These are phyloP conservation scores for Pseudochirops corinnae DNA, from an alignment of 2,797 vertebrate species.

Conservation along the genomic window DNA sequence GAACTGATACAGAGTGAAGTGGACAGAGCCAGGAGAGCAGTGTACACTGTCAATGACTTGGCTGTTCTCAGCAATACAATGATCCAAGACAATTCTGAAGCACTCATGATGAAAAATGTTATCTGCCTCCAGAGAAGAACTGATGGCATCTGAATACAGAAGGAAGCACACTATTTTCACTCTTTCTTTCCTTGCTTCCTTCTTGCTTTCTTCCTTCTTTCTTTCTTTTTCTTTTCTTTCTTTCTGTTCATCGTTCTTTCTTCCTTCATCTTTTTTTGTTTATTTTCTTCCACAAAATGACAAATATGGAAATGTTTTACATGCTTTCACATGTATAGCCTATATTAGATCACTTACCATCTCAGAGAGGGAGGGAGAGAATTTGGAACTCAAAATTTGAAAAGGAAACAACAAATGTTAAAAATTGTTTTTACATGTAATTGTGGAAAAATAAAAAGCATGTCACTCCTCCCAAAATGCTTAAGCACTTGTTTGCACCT, in stretches of 20 bases:
- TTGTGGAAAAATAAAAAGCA: neutral
- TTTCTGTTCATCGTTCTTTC: neutral
- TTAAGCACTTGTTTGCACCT: neutral
- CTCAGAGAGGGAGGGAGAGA: neutral
- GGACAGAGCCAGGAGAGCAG: neutral
- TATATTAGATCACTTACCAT: neutral
- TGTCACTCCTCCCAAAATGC: neutral
- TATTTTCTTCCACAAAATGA: neutral
- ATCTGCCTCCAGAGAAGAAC: neutral
- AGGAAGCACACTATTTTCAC: no score
- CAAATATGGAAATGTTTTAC: neutral
- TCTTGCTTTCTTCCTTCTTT: no score
- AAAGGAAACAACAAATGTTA: neutral
- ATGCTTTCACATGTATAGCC: neutral
- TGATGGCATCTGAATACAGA: neutral
- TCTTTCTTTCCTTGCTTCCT: no score
- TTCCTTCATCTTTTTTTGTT: no score
- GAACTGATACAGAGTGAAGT: neutral
- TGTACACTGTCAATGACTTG: neutral
- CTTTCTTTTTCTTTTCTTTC: neutral
- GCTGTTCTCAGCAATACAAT: neutral
- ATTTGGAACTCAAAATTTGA: neutral
- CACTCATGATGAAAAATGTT: neutral
- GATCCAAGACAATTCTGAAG: neutral
- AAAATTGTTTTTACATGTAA: neutral